Conservation (phyloP, 2,888 invertebrate genomes). For the Chymomyza caudatula region DNA sequence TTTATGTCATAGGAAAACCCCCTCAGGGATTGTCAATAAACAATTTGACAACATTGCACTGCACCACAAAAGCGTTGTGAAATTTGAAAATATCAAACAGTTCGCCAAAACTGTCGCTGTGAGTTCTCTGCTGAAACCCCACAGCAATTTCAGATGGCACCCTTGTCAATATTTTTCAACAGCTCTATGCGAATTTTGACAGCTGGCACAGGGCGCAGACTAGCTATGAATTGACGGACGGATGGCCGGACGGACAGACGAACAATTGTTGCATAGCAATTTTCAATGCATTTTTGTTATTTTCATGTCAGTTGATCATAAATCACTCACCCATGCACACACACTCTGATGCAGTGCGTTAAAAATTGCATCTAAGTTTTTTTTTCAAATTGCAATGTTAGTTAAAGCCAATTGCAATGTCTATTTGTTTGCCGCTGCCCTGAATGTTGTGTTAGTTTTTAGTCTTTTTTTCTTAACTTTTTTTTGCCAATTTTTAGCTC, state of each 20-base stretch:
- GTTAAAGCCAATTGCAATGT: neutral
- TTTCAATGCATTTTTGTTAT: constrained; percentile 54
- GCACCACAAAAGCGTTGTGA: constrained; percentile 46
- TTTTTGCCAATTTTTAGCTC: neutral
- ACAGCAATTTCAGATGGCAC: neutral
- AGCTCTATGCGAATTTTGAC: constrained; percentile 30
- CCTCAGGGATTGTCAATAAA: constrained; percentile 34
- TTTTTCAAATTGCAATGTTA: constrained; percentile 15
- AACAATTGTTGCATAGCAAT: constrained; percentile 36
- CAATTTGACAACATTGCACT: constrained; percentile 29
- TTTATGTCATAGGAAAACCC: neutral
- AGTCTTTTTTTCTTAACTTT: constrained; percentile 13
- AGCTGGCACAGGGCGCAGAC: constrained; percentile 16
- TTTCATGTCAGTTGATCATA: constrained; percentile 57
- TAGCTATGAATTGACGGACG: neutral
- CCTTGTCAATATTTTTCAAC: neutral
- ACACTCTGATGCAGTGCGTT: too few relatives aligned
- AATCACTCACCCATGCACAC: constrained; percentile 51
- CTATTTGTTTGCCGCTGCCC: neutral
- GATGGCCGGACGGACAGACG: neutral
- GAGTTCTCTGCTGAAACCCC: constrained; percentile 31
- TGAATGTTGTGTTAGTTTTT: constrained; percentile 2
- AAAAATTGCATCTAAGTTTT: too few relatives aligned
- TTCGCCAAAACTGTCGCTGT: constrained; percentile 29
- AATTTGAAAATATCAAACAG: constrained; percentile 37